Conservation (phyloP, 2,113 vertebrate genomes). For the Scortum barcoo region DNA sequence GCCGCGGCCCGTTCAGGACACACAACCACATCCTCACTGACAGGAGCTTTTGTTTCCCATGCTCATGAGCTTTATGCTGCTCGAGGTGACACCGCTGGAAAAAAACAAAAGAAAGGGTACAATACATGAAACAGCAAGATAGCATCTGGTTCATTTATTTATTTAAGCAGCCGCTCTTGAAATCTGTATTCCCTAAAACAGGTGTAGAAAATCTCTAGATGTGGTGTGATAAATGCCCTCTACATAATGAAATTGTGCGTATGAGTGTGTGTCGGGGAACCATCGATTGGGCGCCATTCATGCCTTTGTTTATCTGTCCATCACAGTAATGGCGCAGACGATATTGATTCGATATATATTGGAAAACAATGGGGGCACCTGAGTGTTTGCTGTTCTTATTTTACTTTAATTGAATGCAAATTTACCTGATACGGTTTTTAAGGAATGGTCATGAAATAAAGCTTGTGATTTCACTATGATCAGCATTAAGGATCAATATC, state of each 20-base stretch:
- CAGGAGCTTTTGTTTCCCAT: constrained; percentile 72
- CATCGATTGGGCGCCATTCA: constrained; percentile 66
- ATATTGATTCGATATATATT: constrained; percentile 62
- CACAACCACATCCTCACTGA: constrained; percentile 63
- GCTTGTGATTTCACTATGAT: not conserved
- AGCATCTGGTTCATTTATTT: constrained; percentile 46
- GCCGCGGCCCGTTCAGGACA: constrained; percentile 57
- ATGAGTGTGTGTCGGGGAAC: constrained; percentile 18
- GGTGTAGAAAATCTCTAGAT: constrained; percentile 44
- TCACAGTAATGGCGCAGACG: constrained; percentile 51
- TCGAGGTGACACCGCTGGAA: constrained; percentile 30
- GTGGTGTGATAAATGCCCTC: constrained; percentile 49
- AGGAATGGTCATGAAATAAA: not conserved
- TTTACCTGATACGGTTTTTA: constrained; percentile 25
- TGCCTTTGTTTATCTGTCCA: constrained; percentile 66
- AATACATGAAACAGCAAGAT: constrained; percentile 40
- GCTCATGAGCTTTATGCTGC: constrained; percentile 55
- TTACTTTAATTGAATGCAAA: constrained; percentile 35
- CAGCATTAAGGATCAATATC: not conserved
- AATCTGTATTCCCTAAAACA: constrained; percentile 13
- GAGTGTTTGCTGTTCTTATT: constrained; percentile 47
- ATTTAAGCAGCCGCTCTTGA: constrained; percentile 3
- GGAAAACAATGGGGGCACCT: constrained; percentile 51
- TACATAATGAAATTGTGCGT: constrained; percentile 43
- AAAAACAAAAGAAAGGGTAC: constrained; percentile 18